These are phyloP conservation scores for Agonopterix subpropinquella DNA, from an alignment of 2,888 invertebrate genomes.

Conservation along the genomic window DNA sequence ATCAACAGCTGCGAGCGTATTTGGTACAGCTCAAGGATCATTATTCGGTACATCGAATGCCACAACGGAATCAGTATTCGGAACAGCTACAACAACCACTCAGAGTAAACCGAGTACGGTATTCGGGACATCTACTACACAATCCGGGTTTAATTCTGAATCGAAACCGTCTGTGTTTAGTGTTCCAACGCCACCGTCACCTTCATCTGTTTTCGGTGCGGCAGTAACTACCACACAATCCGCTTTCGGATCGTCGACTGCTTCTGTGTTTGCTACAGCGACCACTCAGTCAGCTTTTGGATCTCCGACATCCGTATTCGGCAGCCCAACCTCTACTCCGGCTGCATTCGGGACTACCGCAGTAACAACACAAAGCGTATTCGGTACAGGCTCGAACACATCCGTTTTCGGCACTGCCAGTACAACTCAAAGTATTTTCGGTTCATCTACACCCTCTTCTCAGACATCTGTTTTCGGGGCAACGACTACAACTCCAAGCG, in stretches of 20 bases:
- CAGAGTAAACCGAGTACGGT: conserved; percentile 10
- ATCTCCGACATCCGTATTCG: conserved; percentile 13
- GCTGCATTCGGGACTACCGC: conserved; percentile 7
- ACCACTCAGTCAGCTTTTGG: conserved; percentile 6
- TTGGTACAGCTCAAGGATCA: conserved; percentile 19
- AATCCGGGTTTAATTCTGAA: conserved; percentile 15
- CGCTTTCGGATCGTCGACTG: conserved; percentile 6
- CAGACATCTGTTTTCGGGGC: conserved; percentile 26
- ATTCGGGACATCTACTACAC: conserved; percentile 21
- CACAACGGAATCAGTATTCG: conserved; percentile 5
- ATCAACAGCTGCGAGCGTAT: conserved; percentile 15
- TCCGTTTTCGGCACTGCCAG: conserved; percentile 15
- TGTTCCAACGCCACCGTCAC: conserved; percentile 22
- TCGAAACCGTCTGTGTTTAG: conserved; percentile 25
- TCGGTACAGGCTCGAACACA: conserved; percentile 15
- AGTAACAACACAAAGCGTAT: conserved; percentile 9
- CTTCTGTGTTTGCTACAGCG: conserved; percentile 15
- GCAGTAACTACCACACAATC: conserved; percentile 9
- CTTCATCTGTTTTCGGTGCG: conserved; percentile 23
- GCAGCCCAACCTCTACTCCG: conserved; percentile 8
- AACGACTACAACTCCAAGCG: conserved; percentile 20
- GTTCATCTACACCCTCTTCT: conserved; percentile 21
- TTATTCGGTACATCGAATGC: conserved; percentile 20
- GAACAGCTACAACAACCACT: conserved; percentile 12
- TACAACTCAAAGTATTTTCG: conserved; percentile 26